A percentile compares a stretch with the other conserved stretches of the same genome.
Conservation (phyloP, 2,113 vertebrate genomes). For the Paralichthys olivaceus region DNA sequence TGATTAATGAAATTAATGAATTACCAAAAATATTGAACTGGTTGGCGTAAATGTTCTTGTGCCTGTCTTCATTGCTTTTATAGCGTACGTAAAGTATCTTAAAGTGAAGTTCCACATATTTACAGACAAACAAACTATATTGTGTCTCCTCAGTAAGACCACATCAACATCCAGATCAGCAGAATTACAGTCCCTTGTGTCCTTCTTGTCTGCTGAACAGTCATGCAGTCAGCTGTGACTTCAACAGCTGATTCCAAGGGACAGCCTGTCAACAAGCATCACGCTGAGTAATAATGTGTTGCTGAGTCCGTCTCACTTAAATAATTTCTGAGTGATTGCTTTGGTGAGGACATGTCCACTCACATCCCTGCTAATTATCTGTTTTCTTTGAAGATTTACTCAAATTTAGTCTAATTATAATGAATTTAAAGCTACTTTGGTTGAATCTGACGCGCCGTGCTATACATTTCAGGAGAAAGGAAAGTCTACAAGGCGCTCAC, state of each 20-base stretch:
- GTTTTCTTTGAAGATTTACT: constrained; percentile 36
- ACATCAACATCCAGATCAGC: constrained; percentile 31
- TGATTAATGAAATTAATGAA: too few relatives aligned
- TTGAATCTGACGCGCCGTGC: constrained; percentile 7
- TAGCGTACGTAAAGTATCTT: too few relatives aligned
- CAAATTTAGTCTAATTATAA: constrained; percentile 11
- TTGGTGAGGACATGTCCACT: constrained; percentile 20
- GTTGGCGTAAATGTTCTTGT: too few relatives aligned
- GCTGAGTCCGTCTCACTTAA: constrained; percentile 48
- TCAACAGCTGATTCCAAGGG: constrained; percentile 63
- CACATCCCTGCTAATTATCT: constrained; percentile 15
- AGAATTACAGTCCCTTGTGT: constrained; percentile 31
- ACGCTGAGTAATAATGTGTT: constrained; percentile 61
- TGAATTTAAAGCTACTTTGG: constrained; percentile 17
- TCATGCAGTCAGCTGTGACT: constrained; percentile 60
- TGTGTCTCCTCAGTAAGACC: background rate
- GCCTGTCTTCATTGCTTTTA: too few relatives aligned
- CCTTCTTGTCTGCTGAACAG: constrained; percentile 50
- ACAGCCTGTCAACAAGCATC: constrained; percentile 72
- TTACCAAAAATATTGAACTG: too few relatives aligned
- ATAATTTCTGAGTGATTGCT: constrained; percentile 53
- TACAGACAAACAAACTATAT: background rate
- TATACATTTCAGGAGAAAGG: background rate
- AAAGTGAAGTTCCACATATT: background rate
- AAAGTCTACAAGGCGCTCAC: background rate